These are phyloP conservation scores for Chrysolina americana DNA, from an alignment of 2,888 invertebrate species.

Conservation along the genomic window DNA sequence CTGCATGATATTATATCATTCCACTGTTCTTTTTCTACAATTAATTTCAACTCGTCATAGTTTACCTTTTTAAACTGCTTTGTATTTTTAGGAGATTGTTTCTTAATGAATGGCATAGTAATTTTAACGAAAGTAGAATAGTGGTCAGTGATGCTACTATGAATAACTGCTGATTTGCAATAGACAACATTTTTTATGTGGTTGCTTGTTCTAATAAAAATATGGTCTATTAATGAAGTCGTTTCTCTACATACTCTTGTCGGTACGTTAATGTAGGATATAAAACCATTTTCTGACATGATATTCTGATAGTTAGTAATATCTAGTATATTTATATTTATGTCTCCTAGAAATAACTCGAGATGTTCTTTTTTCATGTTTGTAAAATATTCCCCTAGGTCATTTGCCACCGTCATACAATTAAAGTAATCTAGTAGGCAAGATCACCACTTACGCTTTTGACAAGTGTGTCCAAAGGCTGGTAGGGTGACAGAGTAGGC, in stretches of 20 bases:
- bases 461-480: no score
- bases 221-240: background rate
- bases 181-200: background rate
- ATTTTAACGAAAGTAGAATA: background rate
- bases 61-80: background rate
- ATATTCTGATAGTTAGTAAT: background rate
- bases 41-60: background rate
- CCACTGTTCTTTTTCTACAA: background rate
- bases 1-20: background rate
- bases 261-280: background rate
- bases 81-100: no score
- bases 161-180: no score
- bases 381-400: background rate
- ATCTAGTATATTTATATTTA: constrained; percentile 10
- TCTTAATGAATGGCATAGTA: no score
- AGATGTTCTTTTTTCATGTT: background rate
- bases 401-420: no score
- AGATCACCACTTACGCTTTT: background rate
- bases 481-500: no score
- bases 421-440: no score
- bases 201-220: background rate
- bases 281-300: background rate
- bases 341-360: background rate
- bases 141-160: background rate
- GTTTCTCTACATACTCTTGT: background rate